These are phyloP conservation scores for Malurus alboscapulatus DNA, from an alignment of 2,113 vertebrate genomes.

Conservation along the genomic window DNA sequence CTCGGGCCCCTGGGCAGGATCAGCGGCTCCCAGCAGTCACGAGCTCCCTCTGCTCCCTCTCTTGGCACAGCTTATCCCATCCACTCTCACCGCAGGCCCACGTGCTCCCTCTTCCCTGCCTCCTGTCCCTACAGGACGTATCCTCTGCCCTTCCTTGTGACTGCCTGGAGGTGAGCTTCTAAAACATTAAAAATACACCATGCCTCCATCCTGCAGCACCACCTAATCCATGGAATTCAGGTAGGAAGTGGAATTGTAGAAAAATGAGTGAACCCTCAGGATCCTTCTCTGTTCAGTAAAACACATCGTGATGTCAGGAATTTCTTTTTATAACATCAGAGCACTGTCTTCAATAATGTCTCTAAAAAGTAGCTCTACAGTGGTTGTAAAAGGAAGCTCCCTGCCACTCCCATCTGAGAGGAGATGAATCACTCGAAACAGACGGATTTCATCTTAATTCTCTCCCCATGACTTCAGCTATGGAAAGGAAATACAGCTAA, in stretches of 20 bases:
- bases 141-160: neutral
- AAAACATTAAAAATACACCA: neutral
- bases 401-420: conserved; percentile 37
- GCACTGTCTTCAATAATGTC: neutral
- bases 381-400: conserved; percentile 12
- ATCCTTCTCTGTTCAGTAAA: neutral
- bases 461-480: neutral
- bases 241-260: neutral
- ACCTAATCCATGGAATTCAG: neutral
- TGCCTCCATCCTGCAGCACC: neutral
- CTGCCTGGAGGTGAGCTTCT: neutral
- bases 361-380: neutral
- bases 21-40: neutral
- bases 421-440: conserved; percentile 56
- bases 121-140: neutral
- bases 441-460: conserved; percentile 28
- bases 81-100: neutral
- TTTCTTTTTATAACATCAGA: neutral
- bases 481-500: conserved; percentile 15
- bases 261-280: neutral
- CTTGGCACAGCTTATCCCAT: neutral
- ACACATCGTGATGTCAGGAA: neutral
- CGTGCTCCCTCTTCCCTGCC: neutral
- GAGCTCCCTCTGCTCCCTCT: neutral
- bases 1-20: conserved; percentile 11